Evolutionary conservation across 2,888 invertebrate genomes (phyloP), one percentile per base, ranked within the genome.

Genomic region (Chymomyza fuscimana): DNA sequence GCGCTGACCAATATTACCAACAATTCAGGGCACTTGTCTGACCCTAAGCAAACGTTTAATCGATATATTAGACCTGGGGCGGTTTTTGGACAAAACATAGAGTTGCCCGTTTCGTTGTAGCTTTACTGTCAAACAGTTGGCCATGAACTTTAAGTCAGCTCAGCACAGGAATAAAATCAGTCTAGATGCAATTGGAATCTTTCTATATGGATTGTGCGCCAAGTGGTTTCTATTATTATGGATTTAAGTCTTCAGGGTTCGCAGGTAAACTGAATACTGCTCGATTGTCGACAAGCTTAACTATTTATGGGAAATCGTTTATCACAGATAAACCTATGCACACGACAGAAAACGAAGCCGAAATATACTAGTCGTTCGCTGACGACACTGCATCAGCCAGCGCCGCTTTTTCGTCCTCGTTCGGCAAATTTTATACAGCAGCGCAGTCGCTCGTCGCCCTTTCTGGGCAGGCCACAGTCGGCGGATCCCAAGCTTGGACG

Each of bases 171-270:
- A 61, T 61, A 51, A 50, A 40, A 65, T 63, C 66, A 70, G 73
- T 52, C 68, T 76, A 69, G 72, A 82, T 84, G 76, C 52, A 72
- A 65, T 69, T 76, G 70, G 76, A 64, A 5, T 22, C 19, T 22
- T 15, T 32, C 51, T 22, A 59, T 61, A 63, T 65, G 36, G 63
- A 46, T 62, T 63, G 59, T 6, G 40, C 63, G 71, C 68, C 16
- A 50, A 15, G 16, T 32, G 25, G 61, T 9, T 15, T 15, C 25
- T 70, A 68, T 25, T 89, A 91, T 87, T 87, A 92, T 92, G 92
- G 92, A 92, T 90, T 90, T 92, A 85, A 89, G 91, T 87, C 89
- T 92, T 65, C 81, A 80, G 75, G 92, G 92, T 73, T 92, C 92
- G 46, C 92, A 92, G 89, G 92, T 92, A 72, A 77, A 82, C 32